Percentiles rank a stretch among this genome's conserved stretches.
Conservation (phyloP, 2,797 vertebrate species). For the Streptopelia turtur region DNA sequence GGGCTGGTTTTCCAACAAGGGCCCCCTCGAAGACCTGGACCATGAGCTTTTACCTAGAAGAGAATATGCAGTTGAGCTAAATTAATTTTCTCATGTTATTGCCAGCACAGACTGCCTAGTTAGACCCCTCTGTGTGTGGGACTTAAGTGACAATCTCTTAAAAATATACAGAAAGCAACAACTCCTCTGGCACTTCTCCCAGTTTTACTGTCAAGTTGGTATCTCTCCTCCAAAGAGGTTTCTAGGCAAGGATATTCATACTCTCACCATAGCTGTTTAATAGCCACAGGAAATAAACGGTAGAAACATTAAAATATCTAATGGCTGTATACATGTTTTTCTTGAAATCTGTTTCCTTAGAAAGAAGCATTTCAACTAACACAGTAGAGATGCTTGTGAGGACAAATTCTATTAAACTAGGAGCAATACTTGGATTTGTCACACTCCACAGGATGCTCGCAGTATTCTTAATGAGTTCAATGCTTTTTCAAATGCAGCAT, state of each 20-base stretch:
- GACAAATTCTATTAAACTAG: background rate
- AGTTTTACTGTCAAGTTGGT: background rate
- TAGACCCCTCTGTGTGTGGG: background rate
- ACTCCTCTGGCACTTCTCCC: background rate
- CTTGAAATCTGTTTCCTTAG: background rate
- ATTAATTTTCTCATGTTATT: background rate
- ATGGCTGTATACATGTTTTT: background rate
- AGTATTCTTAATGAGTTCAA: background rate
- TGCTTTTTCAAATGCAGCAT: background rate
- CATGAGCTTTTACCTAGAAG: slow-evolving; percentile 90
- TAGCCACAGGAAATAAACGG: background rate
- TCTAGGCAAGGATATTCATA: background rate
- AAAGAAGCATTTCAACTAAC: background rate
- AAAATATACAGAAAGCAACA: background rate
- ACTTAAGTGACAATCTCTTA: background rate
- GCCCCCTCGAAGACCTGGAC: slow-evolving; percentile 90
- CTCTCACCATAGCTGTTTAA: background rate
- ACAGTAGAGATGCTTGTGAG: background rate
- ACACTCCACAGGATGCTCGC: background rate
- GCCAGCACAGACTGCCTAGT: background rate
- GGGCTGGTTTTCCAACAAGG: slow-evolving; percentile 88
- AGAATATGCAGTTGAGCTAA: background rate
- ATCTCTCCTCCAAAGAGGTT: background rate
- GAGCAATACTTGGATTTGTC: background rate
- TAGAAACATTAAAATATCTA: background rate